Evolutionary conservation across 1,140 invertebrate genomes (phyloP), one percentile per base, ranked within the genome.

Genomic region (Bilobella aurantiaca): DNA sequence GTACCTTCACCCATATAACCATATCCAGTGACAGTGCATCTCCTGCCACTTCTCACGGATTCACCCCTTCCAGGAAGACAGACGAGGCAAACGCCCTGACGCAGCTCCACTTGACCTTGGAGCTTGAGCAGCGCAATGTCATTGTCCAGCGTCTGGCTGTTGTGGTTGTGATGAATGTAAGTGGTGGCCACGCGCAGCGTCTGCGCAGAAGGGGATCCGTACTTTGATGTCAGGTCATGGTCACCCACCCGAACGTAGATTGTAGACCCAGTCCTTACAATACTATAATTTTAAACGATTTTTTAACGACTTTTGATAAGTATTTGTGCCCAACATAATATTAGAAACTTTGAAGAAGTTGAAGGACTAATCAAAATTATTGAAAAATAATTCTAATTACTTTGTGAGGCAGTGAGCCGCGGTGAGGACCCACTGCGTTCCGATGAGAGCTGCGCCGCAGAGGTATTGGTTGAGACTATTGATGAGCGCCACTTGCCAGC

Each of bases 161-260:
- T 95, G 79, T 96, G 94, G 77, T 96, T 94, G 73, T 95, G 92
- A 76, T 97, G 93, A 56, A 96, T 95, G 76, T 96, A 96, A 0
- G 92, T 95, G 18, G 90, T 93, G 27, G 88, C 88, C 3, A 95
- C 90, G 23, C 89, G 79, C 18, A 93, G 79, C 0, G 91, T 94
- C 78, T 94, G 91, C 0, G 91, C 91, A 1, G 88, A 88, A 0
- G 89, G 88, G 69, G 87, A 91, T 18, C 89, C 89, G 71, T 90
- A 90, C 74, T 90, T 90, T 14, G 86, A 78, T 1, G 90, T 91
- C 63, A 96, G 77, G 78, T 97, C 91, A 74, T 95, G 91, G 75
- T 96, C 93, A 0, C 93, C 93, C 0, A 95, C 90, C 30, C 93
- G 83, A 1, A 96, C 90, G 74, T 89, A 97, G 72, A 91, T 92